Conservation (phyloP, 2,113 vertebrate genomes). For the Vidua macroura region DNA sequence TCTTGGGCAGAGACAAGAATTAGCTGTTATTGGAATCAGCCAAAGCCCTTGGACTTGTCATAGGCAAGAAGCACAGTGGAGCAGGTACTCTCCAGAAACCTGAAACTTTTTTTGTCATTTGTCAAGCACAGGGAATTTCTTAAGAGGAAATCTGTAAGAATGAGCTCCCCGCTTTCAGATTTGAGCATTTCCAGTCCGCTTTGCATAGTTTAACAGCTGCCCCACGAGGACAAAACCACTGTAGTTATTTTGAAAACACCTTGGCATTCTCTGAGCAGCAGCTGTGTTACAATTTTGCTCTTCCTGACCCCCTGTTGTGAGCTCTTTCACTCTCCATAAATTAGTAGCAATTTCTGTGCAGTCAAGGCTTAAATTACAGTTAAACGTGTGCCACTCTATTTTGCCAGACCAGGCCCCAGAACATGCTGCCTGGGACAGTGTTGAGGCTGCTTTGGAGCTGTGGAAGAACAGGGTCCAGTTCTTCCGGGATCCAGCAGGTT, state of each 20-base stretch:
- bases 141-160: neutral
- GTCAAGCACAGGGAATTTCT: neutral
- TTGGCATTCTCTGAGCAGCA: neutral
- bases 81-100: neutral
- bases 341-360: neutral
- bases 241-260: neutral
- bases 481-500: neutral
- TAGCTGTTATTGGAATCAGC: neutral
- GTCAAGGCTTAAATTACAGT: neutral
- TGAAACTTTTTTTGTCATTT: neutral
- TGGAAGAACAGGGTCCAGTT: neutral
- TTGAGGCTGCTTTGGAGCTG: neutral
- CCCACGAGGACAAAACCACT: neutral
- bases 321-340: conserved; percentile 3
- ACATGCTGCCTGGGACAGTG: neutral
- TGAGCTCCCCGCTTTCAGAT: neutral
- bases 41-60: neutral
- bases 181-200: neutral
- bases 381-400: neutral
- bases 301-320: neutral
- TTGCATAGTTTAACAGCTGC: neutral
- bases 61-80: neutral
- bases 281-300: neutral
- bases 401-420: neutral
- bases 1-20: neutral